Percentiles rank a stretch among this genome's conserved stretches.
Conservation (phyloP, 2,113 vertebrate genomes). For the Mormyrus iriodes region DNA sequence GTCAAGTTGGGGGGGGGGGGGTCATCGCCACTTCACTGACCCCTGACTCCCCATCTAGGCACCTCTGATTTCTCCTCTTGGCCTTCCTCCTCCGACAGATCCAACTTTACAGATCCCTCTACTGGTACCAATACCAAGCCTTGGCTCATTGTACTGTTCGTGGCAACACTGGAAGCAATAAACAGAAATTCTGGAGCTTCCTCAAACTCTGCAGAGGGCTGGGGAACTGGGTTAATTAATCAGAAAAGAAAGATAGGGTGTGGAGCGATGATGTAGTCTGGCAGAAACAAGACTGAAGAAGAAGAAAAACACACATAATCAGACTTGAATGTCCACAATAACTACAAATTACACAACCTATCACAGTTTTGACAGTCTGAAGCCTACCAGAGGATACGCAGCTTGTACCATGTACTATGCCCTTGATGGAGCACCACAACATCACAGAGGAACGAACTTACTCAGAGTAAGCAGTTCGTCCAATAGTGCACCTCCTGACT, state of each 20-base stretch:
- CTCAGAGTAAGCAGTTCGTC: neutral
- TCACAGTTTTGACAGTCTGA: neutral
- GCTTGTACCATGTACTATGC: neutral
- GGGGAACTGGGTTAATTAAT: neutral
- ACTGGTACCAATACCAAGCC: slow-evolving; percentile 35
- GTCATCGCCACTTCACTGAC: neutral
- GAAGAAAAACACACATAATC: neutral
- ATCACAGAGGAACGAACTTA: neutral
- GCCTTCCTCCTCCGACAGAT: slow-evolving; percentile 49
- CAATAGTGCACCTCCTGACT: neutral
- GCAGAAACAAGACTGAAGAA: neutral
- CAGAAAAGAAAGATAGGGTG: neutral
- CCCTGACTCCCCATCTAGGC: neutral
- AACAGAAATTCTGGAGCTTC: slow-evolving; percentile 66
- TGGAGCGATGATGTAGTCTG: neutral
- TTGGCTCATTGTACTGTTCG: slow-evolving; percentile 37
- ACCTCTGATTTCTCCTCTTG: slow-evolving; percentile 65
- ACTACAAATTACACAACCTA: neutral
- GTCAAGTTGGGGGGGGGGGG: neutral
- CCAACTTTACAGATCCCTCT: slow-evolving; percentile 47
- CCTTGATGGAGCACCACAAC: neutral
- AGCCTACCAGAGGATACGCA: neutral
- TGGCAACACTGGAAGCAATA: slow-evolving; percentile 58
- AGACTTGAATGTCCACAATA: neutral
- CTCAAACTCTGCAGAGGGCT: slow-evolving; percentile 66